Evolutionary conservation across 2,113 vertebrate species (phyloP), one percentile per base, ranked within the genome.

Genomic region (Atherinomorus stipes): DNA sequence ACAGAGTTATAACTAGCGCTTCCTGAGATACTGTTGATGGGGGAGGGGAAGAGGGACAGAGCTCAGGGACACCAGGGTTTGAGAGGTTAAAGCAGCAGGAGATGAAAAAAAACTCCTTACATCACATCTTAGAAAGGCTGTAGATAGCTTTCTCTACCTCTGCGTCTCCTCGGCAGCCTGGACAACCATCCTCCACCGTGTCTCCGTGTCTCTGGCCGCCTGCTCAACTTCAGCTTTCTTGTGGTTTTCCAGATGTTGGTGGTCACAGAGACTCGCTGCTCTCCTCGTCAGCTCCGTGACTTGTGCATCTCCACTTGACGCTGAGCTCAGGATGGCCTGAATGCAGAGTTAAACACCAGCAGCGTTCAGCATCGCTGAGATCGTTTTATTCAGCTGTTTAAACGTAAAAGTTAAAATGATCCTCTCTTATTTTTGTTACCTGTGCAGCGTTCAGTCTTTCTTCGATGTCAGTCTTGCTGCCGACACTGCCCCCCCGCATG

Each of bases 281-380:
- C 74, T 85, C 34, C 28, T 92, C 62, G 69, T 90, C 68, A 94
- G 66, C 44, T 86, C 87, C 22, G n/a, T 56, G 74, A 94, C 49
- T 38, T 88, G 83, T 44, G 54, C 56, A 31, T 92, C 85, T 3
- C 85, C 91, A 0, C 67, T 80, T 19, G 87, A 65, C 68, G 56
- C 88, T 65, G 80, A 78, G 75, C 23, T 86, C 31, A 93, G 38
- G 64, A 90, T 59, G 25, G 45, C n/a, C 94, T 94, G 12, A 68
- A 71, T 28, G 64, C 54, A 71, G 25, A 11, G 11, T 56, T 1
- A 34, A 19, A 31, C 2, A 21, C 4, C 26, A 45, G 7, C 44
- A 45, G 44, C 6, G 6, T 3, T 45, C 1, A 45, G 16, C 31
- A 16, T 45, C 19, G 9, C 3, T 63, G 16, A 10, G 9, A 0